Evolutionary conservation across 2,888 invertebrate species (phyloP).

Genomic region (Auanema freiburgensis): DNA sequence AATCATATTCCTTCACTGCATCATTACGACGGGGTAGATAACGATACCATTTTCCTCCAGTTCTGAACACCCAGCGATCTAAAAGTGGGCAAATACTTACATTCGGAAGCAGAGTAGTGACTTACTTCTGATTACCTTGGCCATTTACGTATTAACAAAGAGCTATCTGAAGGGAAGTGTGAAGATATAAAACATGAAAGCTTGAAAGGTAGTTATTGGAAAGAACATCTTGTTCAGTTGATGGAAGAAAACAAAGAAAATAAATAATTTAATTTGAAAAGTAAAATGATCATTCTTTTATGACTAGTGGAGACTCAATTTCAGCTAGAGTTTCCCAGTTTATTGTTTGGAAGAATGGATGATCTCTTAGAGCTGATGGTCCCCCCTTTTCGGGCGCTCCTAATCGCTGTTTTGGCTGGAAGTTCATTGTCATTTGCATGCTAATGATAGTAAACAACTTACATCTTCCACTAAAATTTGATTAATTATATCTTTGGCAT

Average conservation of each 20-base stretch:
- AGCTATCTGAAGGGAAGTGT: neutral
- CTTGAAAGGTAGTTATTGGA: neutral
- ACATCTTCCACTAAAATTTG: slow-evolving; percentile 78
- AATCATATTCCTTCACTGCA: slow-evolving; percentile 50
- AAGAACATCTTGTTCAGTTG: neutral
- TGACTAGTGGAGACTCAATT: slow-evolving; percentile 27
- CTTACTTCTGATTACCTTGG: slow-evolving; percentile 61
- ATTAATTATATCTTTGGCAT: slow-evolving; percentile 83
- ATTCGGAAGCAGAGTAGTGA: slow-evolving; percentile 5
- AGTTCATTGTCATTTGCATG: no score
- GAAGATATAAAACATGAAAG: slow-evolving; percentile 5
- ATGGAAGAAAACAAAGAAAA: slow-evolving; percentile 2
- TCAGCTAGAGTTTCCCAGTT: slow-evolving; percentile 27
- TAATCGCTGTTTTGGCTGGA: slow-evolving; percentile 76
- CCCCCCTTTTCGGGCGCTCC: slow-evolving; percentile 69
- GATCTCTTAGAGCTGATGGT: slow-evolving; percentile 81
- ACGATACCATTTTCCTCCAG: slow-evolving; percentile 54
- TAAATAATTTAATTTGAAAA: slow-evolving; percentile 1
- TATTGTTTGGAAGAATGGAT: slow-evolving; percentile 72
- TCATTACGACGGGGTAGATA: slow-evolving; percentile 60
- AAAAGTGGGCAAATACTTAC: slow-evolving; percentile 7
- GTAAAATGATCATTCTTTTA: slow-evolving; percentile 14
- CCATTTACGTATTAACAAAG: slow-evolving; percentile 35
- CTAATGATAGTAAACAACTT: neutral
- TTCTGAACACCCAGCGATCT: slow-evolving; percentile 59